Evolutionary conservation across 2,113 vertebrate species (phyloP).

Genomic region (Lethenteron reissneri): DNA sequence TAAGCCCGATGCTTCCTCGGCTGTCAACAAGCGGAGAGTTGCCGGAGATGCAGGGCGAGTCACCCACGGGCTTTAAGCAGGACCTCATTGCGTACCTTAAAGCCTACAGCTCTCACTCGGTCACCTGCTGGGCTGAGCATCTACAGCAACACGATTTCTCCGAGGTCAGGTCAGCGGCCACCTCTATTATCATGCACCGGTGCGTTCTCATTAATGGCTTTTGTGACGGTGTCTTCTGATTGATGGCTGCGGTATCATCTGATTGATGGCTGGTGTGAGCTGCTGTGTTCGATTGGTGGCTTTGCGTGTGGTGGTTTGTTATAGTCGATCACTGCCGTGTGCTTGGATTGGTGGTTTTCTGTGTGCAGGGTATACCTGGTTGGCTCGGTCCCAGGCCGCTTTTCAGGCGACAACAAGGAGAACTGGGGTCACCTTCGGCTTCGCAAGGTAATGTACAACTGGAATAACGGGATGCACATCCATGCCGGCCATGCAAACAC

Average conservation of each 20-base stretch:
- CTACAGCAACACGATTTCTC: conserved; percentile 70
- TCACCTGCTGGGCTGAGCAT: conserved; percentile 50
- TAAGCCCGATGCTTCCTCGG: conserved; percentile 68
- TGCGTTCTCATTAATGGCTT: too few species aligned
- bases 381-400: conserved; percentile 70
- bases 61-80: conserved; percentile 55
- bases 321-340: too few species aligned
- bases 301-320: too few species aligned
- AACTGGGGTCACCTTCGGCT: conserved; percentile 83
- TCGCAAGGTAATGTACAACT: conserved; percentile 39
- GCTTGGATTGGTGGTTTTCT: too few species aligned
- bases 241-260: too few species aligned
- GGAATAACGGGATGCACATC: too few species aligned
- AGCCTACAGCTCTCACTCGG: conserved; percentile 38
- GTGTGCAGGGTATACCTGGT: conserved; percentile 53
- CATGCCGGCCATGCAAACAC: too few species aligned
- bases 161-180: conserved; percentile 41
- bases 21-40: conserved; percentile 25
- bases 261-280: neutral
- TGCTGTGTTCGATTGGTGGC: too few species aligned
- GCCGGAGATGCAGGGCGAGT: conserved; percentile 39
- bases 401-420: conserved; percentile 50
- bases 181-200: neutral
- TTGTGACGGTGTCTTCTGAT: too few species aligned
- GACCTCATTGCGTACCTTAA: conserved; percentile 59